A percentile compares a stretch with the other conserved stretches of the same genome.
Conservation (phyloP, 2,113 vertebrate species). For the Malaclemys terrapin region DNA sequence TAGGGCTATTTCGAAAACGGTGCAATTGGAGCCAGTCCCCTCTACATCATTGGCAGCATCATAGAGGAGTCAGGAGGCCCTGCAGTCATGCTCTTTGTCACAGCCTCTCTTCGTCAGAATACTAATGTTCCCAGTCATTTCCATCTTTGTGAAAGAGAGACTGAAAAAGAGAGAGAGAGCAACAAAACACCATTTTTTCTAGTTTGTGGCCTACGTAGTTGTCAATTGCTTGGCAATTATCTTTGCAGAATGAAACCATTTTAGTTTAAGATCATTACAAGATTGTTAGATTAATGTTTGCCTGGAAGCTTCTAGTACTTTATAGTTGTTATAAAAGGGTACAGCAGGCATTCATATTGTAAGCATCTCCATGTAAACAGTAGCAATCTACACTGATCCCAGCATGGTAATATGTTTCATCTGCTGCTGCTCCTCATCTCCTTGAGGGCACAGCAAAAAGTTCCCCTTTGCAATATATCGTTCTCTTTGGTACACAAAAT, state of each 20-base stretch:
- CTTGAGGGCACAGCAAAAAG: not conserved
- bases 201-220: not conserved
- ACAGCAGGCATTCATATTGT: not conserved
- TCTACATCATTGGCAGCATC: constrained; percentile 66
- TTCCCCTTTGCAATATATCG: not conserved
- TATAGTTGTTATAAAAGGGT: not conserved
- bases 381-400: not conserved
- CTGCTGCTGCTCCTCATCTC: not conserved
- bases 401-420: not conserved
- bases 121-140: constrained; percentile 56
- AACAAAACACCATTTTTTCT: not conserved
- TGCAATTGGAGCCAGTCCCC: constrained; percentile 69
- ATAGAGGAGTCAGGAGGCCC: constrained; percentile 64
- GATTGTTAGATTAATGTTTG: not conserved
- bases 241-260: not conserved
- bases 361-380: not conserved
- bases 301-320: not conserved
- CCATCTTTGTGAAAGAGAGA: not conserved
- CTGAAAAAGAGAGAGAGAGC: not conserved
- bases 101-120: constrained; percentile 72
- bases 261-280: not conserved
- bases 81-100: constrained; percentile 67
- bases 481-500: not conserved
- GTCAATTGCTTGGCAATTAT: not conserved
- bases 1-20: constrained; percentile 34